Evolutionary conservation across 2,797 vertebrate species (phyloP), one percentile per base, ranked within the genome.

Genomic region (Pelochelys cantorii): DNA sequence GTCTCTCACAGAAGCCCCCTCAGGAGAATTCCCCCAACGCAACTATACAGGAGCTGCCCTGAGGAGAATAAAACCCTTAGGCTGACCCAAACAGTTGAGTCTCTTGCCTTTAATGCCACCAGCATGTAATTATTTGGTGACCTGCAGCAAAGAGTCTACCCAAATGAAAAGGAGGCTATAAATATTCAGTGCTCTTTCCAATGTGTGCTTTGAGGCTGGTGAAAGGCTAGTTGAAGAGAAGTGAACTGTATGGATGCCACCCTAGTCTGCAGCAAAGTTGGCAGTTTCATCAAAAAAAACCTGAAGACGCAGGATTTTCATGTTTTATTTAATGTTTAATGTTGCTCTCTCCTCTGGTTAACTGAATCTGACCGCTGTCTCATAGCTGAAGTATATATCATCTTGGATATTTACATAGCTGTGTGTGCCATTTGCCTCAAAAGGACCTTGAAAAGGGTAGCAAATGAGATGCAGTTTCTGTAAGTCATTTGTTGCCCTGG

Each of bases 221-320:
- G 14, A 95, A 94, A 94, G 56, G 84, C 93, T 96, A 83, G 84
- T 59, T 82, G 53, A 79, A 89, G 83, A 81, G 79, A 87, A 95
- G 89, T 42, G n/a, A 86, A 71, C 53, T 91, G n/a, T 56, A 52
- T 52, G n/a, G 59, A 81, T 82, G 87, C 60, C 79, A 29, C 71
- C 87, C 65, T 89, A 84, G 74, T 89, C 79, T 84, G 37, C 54
- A 89, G 53, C 62, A 78, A 34, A 23, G 79, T 78, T 86, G 83
- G 88, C 25, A 83, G 83, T 25, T 83, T 80, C 83, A 94, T 95
- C 85, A 93, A 94, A 96, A 93, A 94, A 95, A 93, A 31, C 37
- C 79, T 90, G 48, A 86, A 95, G 94, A 91, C 90, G 34, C 83
- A 37, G 54, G 59, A 86, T 93, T 95, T 96, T 54, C 86, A 91